Evolutionary conservation across 2,888 invertebrate genomes (phyloP).

Genomic region (Nephrotoma appendiculata): DNA sequence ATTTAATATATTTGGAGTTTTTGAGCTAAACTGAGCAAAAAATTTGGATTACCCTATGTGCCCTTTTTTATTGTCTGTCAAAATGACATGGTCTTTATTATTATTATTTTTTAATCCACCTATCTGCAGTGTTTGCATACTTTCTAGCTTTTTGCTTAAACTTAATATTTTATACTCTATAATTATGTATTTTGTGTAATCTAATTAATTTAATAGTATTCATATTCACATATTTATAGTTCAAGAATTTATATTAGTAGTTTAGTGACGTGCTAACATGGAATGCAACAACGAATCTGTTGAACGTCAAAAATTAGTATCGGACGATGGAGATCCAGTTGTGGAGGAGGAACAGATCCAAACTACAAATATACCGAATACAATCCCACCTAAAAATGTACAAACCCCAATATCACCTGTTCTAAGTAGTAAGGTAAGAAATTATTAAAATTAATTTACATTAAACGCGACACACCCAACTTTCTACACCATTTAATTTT

Average conservation of each 20-base stretch:
- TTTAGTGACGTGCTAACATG: slow-evolving; percentile 17
- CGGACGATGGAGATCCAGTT: slow-evolving; percentile 25
- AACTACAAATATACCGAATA: slow-evolving; percentile 18
- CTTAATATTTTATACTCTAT: neutral
- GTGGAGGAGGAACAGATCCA: slow-evolving; percentile 26
- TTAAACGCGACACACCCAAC: neutral
- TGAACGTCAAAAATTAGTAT: slow-evolving; percentile 31
- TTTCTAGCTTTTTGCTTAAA: neutral
- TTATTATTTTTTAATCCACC: neutral
- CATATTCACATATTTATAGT: neutral
- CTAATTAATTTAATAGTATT: neutral
- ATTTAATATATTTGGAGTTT: no score
- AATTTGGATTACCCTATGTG: neutral
- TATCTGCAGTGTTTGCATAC: neutral
- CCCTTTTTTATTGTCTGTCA: neutral
- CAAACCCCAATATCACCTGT: slow-evolving; percentile 28
- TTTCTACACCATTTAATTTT: neutral
- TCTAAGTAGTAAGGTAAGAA: slow-evolving; percentile 24
- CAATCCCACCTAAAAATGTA: slow-evolving; percentile 24
- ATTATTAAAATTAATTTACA: neutral
- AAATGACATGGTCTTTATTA: neutral
- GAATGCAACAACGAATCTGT: slow-evolving; percentile 33
- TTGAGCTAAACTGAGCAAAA: neutral
- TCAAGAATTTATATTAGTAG: neutral
- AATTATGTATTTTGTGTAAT: neutral